Evolutionary conservation across 2,113 vertebrate genomes (phyloP).

Genomic region (Scomber japonicus): DNA sequence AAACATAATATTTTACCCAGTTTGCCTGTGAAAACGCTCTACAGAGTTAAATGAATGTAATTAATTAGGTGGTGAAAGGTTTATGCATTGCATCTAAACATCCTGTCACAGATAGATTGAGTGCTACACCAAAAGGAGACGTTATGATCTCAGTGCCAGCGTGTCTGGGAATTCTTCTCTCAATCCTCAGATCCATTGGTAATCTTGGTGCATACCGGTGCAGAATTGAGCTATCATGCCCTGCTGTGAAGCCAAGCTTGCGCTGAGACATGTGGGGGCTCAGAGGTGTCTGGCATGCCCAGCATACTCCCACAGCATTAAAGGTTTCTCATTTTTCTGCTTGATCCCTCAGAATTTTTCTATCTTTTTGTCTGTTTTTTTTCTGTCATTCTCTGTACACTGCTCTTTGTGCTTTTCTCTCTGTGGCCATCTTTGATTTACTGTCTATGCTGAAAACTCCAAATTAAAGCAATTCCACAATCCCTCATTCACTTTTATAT

Average conservation of each 20-base stretch:
- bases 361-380: background rate
- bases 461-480: constrained; percentile 29
- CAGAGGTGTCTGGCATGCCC: constrained; percentile 33
- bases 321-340: constrained; percentile 7
- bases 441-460: constrained; percentile 19
- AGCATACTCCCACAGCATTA: constrained; percentile 32
- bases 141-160: constrained; percentile 33
- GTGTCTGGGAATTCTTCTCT: constrained; percentile 60
- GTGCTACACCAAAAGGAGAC: constrained; percentile 15
- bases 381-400: background rate
- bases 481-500: constrained; percentile 19
- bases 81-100: background rate
- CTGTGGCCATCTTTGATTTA: constrained; percentile 27
- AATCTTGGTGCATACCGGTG: constrained; percentile 32
- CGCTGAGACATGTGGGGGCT: constrained; percentile 29
- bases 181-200: constrained; percentile 49
- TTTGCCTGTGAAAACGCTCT: background rate
- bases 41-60: background rate
- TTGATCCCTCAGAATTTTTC: background rate
- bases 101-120: background rate
- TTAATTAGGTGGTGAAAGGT: background rate
- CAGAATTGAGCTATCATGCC: constrained; percentile 46
- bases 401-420: constrained; percentile 4
- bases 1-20: background rate
- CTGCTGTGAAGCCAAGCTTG: constrained; percentile 43